These are phyloP conservation scores for Glyptemys insculpta DNA, from an alignment of 2,797 vertebrate species.

Conservation along the genomic window DNA sequence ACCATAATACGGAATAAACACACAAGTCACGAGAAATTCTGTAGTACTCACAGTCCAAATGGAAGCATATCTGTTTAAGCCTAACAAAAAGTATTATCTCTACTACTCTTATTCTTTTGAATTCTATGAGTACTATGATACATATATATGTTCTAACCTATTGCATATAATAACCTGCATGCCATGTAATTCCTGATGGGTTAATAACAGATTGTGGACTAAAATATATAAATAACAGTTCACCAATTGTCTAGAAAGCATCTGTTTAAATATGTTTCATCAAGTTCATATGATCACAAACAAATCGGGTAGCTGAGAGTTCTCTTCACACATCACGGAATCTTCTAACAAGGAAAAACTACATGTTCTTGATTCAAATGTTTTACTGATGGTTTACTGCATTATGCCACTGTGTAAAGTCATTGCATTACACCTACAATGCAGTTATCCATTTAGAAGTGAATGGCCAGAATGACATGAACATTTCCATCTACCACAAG, in stretches of 20 bases:
- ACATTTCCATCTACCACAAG: neutral
- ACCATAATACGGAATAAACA: neutral
- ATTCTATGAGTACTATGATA: too few relatives aligned
- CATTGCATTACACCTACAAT: neutral
- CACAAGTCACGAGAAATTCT: neutral
- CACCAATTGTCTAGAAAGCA: neutral
- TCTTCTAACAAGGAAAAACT: neutral
- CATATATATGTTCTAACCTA: too few relatives aligned
- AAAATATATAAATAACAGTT: neutral
- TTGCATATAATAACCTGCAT: too few relatives aligned
- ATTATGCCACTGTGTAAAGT: neutral
- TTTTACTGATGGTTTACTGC: neutral
- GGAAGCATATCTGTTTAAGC: neutral
- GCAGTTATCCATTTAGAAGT: neutral
- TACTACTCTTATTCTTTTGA: too few relatives aligned
- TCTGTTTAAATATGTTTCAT: neutral
- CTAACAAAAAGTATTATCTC: too few relatives aligned
- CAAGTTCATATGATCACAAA: neutral
- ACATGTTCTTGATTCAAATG: neutral
- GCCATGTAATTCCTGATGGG: neutral
- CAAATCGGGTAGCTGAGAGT: neutral
- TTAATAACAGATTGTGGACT: neutral
- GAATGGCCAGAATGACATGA: neutral
- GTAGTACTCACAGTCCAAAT: neutral
- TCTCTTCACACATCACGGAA: neutral